A percentile compares a stretch with the other conserved stretches of the same genome.
These are phyloP conservation scores for Vollenhovia emeryi DNA, from an alignment of 1,140 invertebrate genomes.

Conservation along the genomic window DNA sequence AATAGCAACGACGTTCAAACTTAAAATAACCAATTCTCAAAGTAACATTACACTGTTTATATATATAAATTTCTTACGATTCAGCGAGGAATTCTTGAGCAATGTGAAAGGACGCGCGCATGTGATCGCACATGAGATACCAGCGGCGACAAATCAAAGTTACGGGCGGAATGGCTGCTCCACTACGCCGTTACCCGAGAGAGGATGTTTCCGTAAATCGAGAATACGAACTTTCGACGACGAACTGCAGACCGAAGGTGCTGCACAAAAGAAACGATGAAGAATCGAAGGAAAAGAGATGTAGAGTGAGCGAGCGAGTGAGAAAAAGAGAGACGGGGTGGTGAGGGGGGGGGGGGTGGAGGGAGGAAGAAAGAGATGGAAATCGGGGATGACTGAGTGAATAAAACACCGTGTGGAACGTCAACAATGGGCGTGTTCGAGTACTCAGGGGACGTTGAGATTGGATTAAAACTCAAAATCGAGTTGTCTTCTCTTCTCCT, in stretches of 20 bases:
- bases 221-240: constrained; percentile 45
- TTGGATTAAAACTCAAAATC: constrained; percentile 83
- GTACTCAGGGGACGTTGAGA: constrained; percentile 50
- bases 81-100: neutral
- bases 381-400: constrained; percentile 41
- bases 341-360: neutral
- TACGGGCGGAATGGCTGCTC: constrained; percentile 22
- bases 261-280: neutral
- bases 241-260: constrained; percentile 22
- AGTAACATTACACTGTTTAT: neutral
- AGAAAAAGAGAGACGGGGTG: constrained; percentile 6
- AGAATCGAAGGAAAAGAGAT: neutral
- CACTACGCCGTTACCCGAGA: neutral
- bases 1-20: neutral
- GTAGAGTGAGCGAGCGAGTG: neutral
- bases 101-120: neutral
- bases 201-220: constrained; percentile 41
- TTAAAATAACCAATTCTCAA: neutral
- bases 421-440: constrained; percentile 64
- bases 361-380: constrained; percentile 54
- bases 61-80: constrained; percentile 4
- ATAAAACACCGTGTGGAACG: constrained; percentile 59
- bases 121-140: constrained; percentile 20
- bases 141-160: constrained; percentile 48
- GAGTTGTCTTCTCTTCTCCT: constrained; percentile 76